phyloP scores from a whole-genome alignment of 2,888 invertebrate species.

The Bursaphelenchus okinawaensis region DNA sequence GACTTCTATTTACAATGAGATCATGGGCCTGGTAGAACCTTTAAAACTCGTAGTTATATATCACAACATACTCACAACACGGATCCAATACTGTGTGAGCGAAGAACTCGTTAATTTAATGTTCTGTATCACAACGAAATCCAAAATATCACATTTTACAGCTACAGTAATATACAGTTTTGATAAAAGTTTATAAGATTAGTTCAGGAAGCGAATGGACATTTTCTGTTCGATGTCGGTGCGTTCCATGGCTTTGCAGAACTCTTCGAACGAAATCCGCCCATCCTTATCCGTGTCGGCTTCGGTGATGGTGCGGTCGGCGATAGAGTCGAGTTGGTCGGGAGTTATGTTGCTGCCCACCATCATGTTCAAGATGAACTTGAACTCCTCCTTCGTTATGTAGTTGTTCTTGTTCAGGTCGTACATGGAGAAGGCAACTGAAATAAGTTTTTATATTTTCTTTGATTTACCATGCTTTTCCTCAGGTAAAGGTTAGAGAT shows the following conservation, averaged over 20 bases:
- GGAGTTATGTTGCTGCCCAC: conserved; percentile 85
- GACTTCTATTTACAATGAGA: too few relatives aligned
- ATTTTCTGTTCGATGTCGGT: conserved; percentile 98
- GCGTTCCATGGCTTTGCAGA: conserved; percentile 72
- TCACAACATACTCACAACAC: not conserved
- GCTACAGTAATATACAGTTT: not conserved
- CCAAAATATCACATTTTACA: not conserved
- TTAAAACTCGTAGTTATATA: too few relatives aligned
- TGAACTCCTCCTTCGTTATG: conserved; percentile 73
- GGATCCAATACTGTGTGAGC: not conserved
- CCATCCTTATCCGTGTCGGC: conserved; percentile 94
- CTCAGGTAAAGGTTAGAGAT: conserved; percentile 41
- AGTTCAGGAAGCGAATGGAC: conserved; percentile 96
- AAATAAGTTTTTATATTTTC: too few relatives aligned
- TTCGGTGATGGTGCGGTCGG: conserved; percentile 91
- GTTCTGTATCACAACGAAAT: not conserved
- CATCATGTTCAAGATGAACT: conserved; percentile 67
- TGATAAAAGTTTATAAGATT: conserved; percentile 1
- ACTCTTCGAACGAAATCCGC: conserved; percentile 93
- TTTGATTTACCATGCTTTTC: not conserved
- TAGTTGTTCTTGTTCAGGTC: conserved; percentile 90
- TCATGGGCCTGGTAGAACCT: too few relatives aligned
- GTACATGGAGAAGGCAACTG: conserved; percentile 89
- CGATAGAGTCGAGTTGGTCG: conserved; percentile 78
- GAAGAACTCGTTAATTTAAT: too few relatives aligned